A percentile compares a stretch with the other conserved stretches of the same genome.
phyloP scores from a whole-genome alignment of 2,888 invertebrate species.

The Volucella zonaria region DNA sequence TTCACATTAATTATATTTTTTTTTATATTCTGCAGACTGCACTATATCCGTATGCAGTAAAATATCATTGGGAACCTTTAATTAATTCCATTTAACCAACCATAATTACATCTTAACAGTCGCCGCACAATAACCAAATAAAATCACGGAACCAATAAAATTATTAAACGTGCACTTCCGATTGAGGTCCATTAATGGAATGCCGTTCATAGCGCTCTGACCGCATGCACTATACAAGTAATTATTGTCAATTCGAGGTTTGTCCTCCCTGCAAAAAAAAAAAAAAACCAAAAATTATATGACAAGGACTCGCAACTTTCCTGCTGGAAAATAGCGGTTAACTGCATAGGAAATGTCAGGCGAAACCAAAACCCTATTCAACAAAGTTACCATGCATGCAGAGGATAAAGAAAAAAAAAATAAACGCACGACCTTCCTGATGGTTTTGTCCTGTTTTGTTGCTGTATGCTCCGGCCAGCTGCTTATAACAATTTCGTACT shows the following conservation, averaged over 20 bases:
- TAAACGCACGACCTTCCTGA: slow-evolving; percentile 1
- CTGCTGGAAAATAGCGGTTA: slow-evolving; percentile 3
- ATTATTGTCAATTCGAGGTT: slow-evolving; percentile 39
- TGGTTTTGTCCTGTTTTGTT: slow-evolving; percentile 24
- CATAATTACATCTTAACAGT: no score
- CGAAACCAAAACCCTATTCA: slow-evolving; percentile 49
- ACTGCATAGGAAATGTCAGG: slow-evolving; percentile 25
- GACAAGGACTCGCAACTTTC: no score
- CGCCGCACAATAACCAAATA: neutral
- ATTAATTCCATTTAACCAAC: no score
- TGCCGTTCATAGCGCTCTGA: slow-evolving; percentile 3
- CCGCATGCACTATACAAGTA: slow-evolving; percentile 12
- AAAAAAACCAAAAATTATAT: slow-evolving; percentile 6
- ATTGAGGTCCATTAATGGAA: slow-evolving; percentile 35
- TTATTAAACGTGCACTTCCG: slow-evolving; percentile 21
- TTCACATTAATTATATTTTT: no score
- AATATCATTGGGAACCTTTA: no score
- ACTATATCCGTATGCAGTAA: no score
- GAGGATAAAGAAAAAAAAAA: neutral
- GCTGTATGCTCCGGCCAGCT: neutral
- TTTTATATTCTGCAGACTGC: no score
- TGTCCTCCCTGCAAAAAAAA: neutral
- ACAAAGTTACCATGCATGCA: slow-evolving; percentile 43
- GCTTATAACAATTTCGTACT: slow-evolving; percentile 31
- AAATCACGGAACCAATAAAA: slow-evolving; percentile 17